Conservation (phyloP, 2,113 vertebrate genomes). For the Propithecus coquereli region DNA sequence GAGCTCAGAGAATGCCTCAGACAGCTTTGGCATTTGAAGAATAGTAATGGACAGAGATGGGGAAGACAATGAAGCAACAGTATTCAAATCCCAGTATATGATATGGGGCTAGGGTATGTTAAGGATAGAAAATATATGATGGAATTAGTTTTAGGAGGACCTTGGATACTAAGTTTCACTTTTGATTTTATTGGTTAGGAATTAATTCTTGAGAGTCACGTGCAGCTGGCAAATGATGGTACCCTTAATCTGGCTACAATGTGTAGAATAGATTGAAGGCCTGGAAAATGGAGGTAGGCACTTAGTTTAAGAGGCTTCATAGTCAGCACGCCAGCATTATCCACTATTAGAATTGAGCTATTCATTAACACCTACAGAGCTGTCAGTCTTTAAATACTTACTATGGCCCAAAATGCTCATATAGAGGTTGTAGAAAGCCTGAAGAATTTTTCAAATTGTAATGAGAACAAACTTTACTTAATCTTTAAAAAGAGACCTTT, state of each 20-base stretch:
- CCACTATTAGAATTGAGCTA: neutral
- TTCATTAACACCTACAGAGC: neutral
- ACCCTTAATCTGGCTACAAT: neutral
- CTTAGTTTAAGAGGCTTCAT: neutral
- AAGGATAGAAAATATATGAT: neutral
- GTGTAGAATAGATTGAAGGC: neutral
- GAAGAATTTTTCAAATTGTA: neutral
- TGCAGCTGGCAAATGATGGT: neutral
- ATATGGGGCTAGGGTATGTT: neutral
- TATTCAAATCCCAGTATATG: neutral
- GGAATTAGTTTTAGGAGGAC: neutral
- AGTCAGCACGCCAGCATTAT: neutral
- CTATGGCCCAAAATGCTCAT: neutral
- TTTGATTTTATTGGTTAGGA: neutral
- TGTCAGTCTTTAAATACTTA: neutral
- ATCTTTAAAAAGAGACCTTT: neutral
- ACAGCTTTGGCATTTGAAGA: neutral
- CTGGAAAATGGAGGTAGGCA: neutral
- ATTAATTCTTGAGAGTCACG: neutral
- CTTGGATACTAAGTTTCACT: neutral
- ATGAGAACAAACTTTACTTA: conserved; percentile 15
- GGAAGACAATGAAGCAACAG: neutral
- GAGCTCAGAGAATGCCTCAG: neutral
- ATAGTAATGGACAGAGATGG: neutral
- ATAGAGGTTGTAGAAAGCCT: neutral